A percentile compares a stretch with the other conserved stretches of the same genome.
Conservation (phyloP, 2,888 invertebrate genomes). For the Chymomyza caudatula region DNA sequence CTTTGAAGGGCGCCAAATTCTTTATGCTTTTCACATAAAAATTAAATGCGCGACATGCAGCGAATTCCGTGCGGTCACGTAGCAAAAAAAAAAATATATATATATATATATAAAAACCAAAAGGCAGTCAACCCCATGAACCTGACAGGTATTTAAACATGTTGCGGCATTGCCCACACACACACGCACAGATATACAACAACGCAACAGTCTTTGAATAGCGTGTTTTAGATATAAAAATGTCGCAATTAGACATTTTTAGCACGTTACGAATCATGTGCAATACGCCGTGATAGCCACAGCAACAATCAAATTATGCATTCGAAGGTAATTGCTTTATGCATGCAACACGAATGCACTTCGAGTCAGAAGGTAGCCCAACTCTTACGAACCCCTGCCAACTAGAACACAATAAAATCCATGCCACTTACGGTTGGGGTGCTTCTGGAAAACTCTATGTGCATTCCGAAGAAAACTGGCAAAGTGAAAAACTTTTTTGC, state of each 20-base stretch:
- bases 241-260: conserved; percentile 1
- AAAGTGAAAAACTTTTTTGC: conserved; percentile 17
- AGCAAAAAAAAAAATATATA: not conserved
- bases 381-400: not conserved
- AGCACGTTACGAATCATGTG: conserved; percentile 2
- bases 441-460: conserved; percentile 44
- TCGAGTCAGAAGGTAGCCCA: conserved; percentile 17
- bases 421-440: conserved; percentile 9
- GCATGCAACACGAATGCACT: conserved; percentile 43
- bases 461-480: conserved; percentile 42
- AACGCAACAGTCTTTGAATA: not conserved
- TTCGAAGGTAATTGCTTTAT: conserved; percentile 42
- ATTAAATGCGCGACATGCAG: conserved; percentile 8
- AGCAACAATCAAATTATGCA: conserved; percentile 60
- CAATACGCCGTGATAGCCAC: conserved; percentile 30
- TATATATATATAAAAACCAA: too few species aligned
- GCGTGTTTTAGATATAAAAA: not conserved
- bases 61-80: not conserved
- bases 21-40: conserved; percentile 6
- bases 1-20: not conserved
- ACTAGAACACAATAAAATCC: not conserved
- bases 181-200: not conserved
- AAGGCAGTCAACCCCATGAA: not conserved
- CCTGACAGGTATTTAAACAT: not conserved
- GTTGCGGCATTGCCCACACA: not conserved